phyloP scores from a whole-genome alignment of 2,888 invertebrate genomes.

The Philopedon plagiatum region DNA sequence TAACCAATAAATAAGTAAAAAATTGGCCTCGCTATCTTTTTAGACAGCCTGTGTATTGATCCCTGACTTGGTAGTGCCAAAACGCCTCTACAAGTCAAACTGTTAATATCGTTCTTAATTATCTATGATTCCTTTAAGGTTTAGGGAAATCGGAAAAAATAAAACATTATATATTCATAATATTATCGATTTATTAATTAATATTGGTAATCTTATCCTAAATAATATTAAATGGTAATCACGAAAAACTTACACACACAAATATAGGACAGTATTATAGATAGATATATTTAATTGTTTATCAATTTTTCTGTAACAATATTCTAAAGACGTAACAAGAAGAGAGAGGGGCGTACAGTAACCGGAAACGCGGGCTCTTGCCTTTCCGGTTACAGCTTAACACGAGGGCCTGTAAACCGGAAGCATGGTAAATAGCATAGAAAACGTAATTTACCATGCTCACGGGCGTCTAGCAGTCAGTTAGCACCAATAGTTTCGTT shows the following conservation, averaged over 20 bases:
- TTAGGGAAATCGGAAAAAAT: neutral
- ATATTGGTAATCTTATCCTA: constrained; percentile 26
- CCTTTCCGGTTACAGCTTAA: constrained; percentile 59
- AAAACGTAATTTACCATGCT: constrained; percentile 37
- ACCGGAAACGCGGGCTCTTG: constrained; percentile 65
- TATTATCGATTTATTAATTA: constrained; percentile 24
- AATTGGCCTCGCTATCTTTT: no score
- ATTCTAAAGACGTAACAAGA: constrained; percentile 67
- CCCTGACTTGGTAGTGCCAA: no score
- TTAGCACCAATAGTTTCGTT: constrained; percentile 70
- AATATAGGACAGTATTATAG: constrained; percentile 67
- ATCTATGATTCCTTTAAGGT: no score
- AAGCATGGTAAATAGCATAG: constrained; percentile 4
- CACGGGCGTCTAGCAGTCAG: constrained; percentile 63
- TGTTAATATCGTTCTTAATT: no score
- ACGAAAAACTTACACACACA: constrained; percentile 69
- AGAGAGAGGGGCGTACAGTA: constrained; percentile 61
- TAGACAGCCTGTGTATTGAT: no score
- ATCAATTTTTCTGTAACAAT: constrained; percentile 62
- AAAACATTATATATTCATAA: neutral
- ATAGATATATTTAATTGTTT: constrained; percentile 61
- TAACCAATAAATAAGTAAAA: no score
- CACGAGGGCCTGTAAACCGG: constrained; percentile 38
- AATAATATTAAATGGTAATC: constrained; percentile 47
- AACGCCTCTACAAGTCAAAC: no score